phyloP scores from a whole-genome alignment of 2,888 invertebrate species.

The Macrostomum cliftonense region DNA sequence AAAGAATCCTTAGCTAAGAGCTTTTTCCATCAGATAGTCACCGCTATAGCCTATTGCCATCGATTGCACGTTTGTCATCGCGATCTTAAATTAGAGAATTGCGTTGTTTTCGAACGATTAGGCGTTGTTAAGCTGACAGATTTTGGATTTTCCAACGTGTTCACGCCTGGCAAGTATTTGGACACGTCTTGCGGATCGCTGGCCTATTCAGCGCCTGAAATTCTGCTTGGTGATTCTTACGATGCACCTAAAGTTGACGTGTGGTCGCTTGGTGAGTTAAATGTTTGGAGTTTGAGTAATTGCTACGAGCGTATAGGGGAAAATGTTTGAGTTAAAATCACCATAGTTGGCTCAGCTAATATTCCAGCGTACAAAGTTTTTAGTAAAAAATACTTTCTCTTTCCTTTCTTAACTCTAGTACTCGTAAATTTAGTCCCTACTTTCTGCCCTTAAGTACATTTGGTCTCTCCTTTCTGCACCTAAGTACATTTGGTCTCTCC shows the following conservation, averaged over 20 bases:
- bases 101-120: slow-evolving; percentile 89
- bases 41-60: slow-evolving; percentile 91
- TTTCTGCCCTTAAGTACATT: no score
- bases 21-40: slow-evolving; percentile 85
- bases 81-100: slow-evolving; percentile 96
- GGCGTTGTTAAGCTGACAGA: slow-evolving; percentile 94
- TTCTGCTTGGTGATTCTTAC: slow-evolving; percentile 87
- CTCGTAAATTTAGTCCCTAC: no score
- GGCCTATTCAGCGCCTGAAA: slow-evolving; percentile 97
- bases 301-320: no score
- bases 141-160: slow-evolving; percentile 75
- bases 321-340: no score
- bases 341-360: no score
- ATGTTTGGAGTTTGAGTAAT: no score
- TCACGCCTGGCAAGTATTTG: slow-evolving; percentile 73
- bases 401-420: no score
- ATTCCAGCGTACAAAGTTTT: no score
- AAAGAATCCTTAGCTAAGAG: slow-evolving; percentile 45
- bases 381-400: no score
- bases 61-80: slow-evolving; percentile 67
- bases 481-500: no score
- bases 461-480: no score
- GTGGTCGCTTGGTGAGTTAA: slow-evolving; percentile 65
- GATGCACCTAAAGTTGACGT: slow-evolving; percentile 97
- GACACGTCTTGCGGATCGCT: slow-evolving; percentile 94